Conservation (phyloP, 1,140 invertebrate species). For the Latrodectus geometricus region DNA sequence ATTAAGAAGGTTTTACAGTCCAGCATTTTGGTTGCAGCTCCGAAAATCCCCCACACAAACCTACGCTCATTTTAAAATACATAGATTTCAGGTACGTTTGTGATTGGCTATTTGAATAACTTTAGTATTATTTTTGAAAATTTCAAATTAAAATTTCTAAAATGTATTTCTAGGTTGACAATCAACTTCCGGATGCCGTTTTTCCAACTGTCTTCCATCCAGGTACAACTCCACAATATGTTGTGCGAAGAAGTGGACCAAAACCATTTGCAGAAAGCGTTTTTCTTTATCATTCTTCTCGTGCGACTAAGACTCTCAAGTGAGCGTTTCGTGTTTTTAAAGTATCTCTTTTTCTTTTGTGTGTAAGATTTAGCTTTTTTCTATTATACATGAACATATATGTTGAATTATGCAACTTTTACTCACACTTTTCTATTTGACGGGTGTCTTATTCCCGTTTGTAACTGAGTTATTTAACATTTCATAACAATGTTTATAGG, state of each 20-base stretch:
- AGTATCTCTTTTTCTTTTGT: no score
- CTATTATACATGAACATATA: no score
- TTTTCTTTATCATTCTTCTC: constrained; percentile 74
- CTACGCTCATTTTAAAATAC: constrained; percentile 78
- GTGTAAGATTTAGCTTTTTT: no score
- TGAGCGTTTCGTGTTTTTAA: constrained; percentile 45
- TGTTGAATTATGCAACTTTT: no score
- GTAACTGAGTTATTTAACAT: no score
- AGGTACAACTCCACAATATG: constrained; percentile 69
- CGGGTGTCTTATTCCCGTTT: no score
- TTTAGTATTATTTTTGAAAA: neutral
- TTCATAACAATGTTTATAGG: constrained; percentile 67
- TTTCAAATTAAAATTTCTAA: no score
- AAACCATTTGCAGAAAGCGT: constrained; percentile 80
- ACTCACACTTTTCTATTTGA: no score
- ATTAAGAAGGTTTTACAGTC: constrained; percentile 78
- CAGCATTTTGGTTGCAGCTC: constrained; percentile 81
- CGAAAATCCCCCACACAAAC: constrained; percentile 78
- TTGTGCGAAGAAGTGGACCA: constrained; percentile 70
- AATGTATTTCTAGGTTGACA: constrained; percentile 76
- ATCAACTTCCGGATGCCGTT: constrained; percentile 81
- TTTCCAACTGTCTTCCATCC: constrained; percentile 83
- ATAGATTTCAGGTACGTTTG: constrained; percentile 74
- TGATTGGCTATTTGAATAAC: neutral
- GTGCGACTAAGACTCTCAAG: constrained; percentile 72